phyloP scores from a whole-genome alignment of 2,113 vertebrate genomes.

The Dipodomys merriami region DNA sequence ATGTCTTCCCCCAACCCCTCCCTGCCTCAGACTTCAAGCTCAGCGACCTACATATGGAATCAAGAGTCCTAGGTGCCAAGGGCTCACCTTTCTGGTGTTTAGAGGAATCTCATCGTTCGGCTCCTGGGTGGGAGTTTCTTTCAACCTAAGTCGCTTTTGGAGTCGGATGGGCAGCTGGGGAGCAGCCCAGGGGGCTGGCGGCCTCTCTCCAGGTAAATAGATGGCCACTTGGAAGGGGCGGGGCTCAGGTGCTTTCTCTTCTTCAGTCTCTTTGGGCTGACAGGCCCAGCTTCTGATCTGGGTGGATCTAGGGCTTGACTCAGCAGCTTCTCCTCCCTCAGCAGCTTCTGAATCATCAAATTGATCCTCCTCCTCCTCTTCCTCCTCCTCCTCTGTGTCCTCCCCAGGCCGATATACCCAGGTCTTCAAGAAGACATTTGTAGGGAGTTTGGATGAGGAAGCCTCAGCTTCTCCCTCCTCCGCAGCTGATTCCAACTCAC shows the following conservation, averaged over 20 bases:
- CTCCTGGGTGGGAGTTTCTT: background rate
- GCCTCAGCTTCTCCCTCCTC: background rate
- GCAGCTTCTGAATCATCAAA: background rate
- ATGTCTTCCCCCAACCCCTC: background rate
- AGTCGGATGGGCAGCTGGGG: conserved; percentile 58
- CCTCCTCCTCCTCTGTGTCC: conserved; percentile 41
- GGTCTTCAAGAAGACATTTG: conserved; percentile 43
- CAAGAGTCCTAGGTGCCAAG: background rate
- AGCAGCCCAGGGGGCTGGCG: conserved; percentile 7
- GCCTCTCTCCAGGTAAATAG: conserved; percentile 64
- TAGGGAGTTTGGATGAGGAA: background rate
- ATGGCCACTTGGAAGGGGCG: conserved; percentile 59
- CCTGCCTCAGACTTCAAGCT: background rate
- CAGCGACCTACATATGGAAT: too few species aligned
- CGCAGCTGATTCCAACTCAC: background rate
- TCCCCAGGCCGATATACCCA: conserved; percentile 70
- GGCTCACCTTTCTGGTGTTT: conserved; percentile 65
- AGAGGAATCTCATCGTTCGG: background rate
- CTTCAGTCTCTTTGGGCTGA: background rate
- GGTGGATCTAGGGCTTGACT: background rate
- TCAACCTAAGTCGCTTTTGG: conserved; percentile 7
- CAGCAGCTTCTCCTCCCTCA: background rate
- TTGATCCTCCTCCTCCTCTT: conserved; percentile 43
- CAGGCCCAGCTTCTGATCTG: background rate
- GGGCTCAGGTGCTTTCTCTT: background rate